Evolutionary conservation across 2,113 vertebrate genomes (phyloP).

Genomic region (Prionailurus viverrinus): DNA sequence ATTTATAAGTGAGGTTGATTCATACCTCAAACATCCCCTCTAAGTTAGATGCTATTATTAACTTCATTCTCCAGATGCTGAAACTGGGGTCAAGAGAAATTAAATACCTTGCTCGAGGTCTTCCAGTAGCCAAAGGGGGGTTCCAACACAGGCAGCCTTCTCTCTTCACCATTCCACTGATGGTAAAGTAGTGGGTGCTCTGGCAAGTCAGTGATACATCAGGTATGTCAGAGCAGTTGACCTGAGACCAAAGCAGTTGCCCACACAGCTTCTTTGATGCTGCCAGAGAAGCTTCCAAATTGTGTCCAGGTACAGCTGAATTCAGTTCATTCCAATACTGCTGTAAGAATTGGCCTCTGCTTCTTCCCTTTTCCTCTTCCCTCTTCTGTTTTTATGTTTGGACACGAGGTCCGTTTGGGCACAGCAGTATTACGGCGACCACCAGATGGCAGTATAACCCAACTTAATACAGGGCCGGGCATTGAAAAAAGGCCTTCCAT

Average conservation of each 20-base stretch:
- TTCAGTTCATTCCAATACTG: background rate
- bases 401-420: background rate
- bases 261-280: background rate
- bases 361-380: background rate
- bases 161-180: background rate
- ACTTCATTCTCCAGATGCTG: background rate
- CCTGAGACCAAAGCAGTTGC: background rate
- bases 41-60: background rate
- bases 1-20: background rate
- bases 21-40: background rate
- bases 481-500: background rate
- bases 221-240: background rate
- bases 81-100: background rate
- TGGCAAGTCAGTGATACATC: background rate
- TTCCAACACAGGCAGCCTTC: background rate
- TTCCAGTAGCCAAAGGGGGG: background rate
- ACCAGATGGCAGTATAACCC: slow-evolving; percentile 29
- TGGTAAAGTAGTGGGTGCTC: background rate
- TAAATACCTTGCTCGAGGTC: background rate
- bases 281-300: background rate
- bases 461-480: background rate
- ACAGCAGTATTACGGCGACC: background rate
- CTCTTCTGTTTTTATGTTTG: background rate
- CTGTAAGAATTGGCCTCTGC: background rate
- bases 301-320: background rate